Base-by-base conservation (phyloP, 2,113 vertebrate genomes). In the Ageneiosus marmoratus region DNA sequence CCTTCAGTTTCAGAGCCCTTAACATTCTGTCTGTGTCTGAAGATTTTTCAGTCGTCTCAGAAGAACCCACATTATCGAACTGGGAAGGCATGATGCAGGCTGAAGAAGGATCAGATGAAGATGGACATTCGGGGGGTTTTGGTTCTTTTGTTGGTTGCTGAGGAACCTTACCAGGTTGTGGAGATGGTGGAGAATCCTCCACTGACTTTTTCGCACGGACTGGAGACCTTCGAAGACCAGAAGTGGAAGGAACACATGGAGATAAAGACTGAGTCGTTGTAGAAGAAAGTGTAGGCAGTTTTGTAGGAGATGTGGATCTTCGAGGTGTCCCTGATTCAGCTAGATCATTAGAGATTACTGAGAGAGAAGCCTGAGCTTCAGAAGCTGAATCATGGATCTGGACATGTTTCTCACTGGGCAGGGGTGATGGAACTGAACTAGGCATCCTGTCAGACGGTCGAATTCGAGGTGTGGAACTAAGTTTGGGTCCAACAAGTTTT, bases 1-100 rank as follows among this genome's bases (percentile, higher is more conserved):
- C 94, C 83, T 95, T 93, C 65, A 96, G 81, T 86, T 94, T 96
- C 55, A 88, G 93, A 65, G 93, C 93, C 90, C 94, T 96, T 79
- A 93, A 90, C 79, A 96, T 92, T 77, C 93, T 93, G 72, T 95
- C 93, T 50, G 29, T 72, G 65, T 83, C 78, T 13, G 77, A 67
- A 11, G 22, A 63, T 12, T 41, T 58, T 51, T 81, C 34, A 53
- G 8, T 32, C 50, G 41, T 67, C 18, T 80, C 32, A 3, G 80
- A n/a, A 80, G 85, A 69, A 32, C n/a, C 65, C 69, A 84, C 44
- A 32, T 65, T 77, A 76, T 82, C 69, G 46, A 22, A 34, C 3
- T 65, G 27, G 20, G 78, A 44, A 41, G 65, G 51, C 3, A 44
- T 69, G 22, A 69, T n/a, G 80, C 16, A 29, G 8, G 12, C 22